phyloP scores from a whole-genome alignment of 2,797 vertebrate species.

The Glossophaga mutica region DNA sequence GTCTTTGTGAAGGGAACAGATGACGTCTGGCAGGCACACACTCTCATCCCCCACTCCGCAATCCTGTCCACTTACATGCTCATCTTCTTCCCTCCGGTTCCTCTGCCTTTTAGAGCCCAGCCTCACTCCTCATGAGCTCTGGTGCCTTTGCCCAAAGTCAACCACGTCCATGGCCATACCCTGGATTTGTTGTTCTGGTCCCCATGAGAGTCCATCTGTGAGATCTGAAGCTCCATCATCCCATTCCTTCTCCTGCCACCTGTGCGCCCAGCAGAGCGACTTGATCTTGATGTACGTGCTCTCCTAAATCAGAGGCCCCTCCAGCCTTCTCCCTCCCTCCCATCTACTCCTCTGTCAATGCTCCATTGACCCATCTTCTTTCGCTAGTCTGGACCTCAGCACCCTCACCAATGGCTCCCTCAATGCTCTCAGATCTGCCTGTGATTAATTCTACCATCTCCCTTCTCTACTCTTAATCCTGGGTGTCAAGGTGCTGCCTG shows the following conservation, averaged over 20 bases:
- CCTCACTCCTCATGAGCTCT: background rate
- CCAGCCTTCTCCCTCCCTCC: background rate
- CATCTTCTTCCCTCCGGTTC: background rate
- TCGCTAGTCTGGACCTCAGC: background rate
- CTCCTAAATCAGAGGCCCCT: background rate
- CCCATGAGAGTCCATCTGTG: background rate
- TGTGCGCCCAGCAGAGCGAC: background rate
- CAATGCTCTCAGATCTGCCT: background rate
- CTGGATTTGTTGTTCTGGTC: background rate
- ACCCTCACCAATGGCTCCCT: background rate
- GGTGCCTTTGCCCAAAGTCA: background rate
- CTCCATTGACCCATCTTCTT: background rate
- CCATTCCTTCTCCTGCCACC: background rate
- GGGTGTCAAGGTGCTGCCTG: background rate
- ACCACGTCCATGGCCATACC: background rate
- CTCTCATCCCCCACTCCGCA: background rate
- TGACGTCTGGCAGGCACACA: background rate
- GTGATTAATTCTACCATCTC: background rate
- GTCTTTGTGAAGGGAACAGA: background rate
- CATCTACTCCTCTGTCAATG: background rate
- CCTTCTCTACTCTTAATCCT: background rate
- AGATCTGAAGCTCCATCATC: background rate
- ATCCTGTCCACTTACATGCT: background rate
- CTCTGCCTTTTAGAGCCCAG: background rate
- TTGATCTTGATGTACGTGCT: background rate